These are phyloP conservation scores for Rhinella marina DNA, from an alignment of 2,797 vertebrate species.

Conservation along the genomic window DNA sequence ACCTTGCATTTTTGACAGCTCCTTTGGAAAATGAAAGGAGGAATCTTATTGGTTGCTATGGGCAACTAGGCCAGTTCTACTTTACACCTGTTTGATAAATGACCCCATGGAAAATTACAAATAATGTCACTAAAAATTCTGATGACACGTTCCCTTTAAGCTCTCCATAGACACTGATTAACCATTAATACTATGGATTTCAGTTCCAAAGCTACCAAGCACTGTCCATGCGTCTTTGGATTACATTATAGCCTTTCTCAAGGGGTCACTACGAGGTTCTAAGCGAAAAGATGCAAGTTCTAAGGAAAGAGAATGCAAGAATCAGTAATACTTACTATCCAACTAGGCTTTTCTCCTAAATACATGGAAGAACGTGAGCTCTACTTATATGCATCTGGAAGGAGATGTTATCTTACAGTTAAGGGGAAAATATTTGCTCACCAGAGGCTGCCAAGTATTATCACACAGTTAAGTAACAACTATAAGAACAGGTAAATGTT, in stretches of 20 bases:
- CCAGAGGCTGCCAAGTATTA: background rate
- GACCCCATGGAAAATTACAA: no score
- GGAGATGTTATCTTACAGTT: background rate
- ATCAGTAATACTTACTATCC: background rate
- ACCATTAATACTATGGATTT: background rate
- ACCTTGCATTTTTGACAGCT: no score
- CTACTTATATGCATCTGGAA: background rate
- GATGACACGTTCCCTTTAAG: no score
- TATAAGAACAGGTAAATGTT: background rate
- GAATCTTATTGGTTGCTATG: no score
- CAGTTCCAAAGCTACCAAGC: background rate
- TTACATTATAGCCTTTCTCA: no score
- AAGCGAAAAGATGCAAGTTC: background rate
- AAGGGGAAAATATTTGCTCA: background rate
- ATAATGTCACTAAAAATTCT: no score
- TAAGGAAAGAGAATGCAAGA: background rate
- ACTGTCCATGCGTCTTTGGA: background rate
- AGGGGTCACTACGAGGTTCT: no score
- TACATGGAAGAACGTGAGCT: background rate
- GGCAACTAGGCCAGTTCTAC: no score
- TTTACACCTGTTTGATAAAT: no score
- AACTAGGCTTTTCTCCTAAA: background rate
- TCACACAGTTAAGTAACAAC: background rate
- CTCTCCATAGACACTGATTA: no score
- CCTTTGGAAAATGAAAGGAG: no score